Evolutionary conservation across 2,113 vertebrate genomes (phyloP).

Genomic region (Asarcornis scutulata): DNA sequence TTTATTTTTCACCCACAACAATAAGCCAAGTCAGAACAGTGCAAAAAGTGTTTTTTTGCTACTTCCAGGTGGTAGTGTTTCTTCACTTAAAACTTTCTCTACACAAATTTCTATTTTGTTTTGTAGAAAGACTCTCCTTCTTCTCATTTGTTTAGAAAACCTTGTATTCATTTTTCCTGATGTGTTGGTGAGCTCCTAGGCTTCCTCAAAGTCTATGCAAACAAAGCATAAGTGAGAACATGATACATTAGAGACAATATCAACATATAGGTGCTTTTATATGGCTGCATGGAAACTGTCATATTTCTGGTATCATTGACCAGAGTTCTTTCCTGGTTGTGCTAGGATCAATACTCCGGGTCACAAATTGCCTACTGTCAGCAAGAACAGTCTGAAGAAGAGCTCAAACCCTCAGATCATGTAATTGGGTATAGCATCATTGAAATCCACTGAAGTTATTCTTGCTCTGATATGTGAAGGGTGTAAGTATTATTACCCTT

Average conservation of each 20-base stretch:
- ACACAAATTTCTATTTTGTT: neutral
- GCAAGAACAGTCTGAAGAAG: neutral
- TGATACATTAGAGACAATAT: neutral
- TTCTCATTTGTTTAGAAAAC: neutral
- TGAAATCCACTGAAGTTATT: neutral
- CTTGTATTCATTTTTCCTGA: neutral
- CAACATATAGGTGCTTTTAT: neutral
- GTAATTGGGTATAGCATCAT: neutral
- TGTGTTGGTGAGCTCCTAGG: neutral
- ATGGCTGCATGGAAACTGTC: neutral
- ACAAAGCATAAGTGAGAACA: neutral
- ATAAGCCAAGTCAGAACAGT: neutral
- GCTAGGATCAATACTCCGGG: neutral
- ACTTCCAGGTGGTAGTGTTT: neutral
- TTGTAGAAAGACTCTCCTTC: neutral
- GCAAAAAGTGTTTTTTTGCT: neutral
- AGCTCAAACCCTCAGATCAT: neutral
- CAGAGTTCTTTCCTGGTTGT: neutral
- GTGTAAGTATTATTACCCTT: neutral
- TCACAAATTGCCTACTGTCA: neutral
- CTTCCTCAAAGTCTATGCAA: neutral
- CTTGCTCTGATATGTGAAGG: neutral
- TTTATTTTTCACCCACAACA: too few relatives aligned
- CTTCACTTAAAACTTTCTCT: neutral
- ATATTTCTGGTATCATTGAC: neutral